A percentile compares a stretch with the other conserved stretches of the same genome.
These are phyloP conservation scores for Timandra comae DNA, from an alignment of 2,888 invertebrate genomes.

Conservation along the genomic window DNA sequence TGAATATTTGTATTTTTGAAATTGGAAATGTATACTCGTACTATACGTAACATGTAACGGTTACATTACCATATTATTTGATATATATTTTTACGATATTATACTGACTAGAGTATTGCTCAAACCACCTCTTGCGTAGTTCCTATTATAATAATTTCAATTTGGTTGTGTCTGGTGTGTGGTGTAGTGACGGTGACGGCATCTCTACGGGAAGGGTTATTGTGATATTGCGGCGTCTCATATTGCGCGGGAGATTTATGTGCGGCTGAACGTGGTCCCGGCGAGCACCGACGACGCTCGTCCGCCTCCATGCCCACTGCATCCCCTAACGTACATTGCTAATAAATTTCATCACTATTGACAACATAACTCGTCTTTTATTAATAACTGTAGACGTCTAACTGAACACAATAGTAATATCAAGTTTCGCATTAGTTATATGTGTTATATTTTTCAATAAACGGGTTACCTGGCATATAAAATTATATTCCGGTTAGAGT, in stretches of 20 bases:
- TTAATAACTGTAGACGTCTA: neutral
- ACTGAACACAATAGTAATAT: too few species aligned
- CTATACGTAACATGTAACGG: too few species aligned
- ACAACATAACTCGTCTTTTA: slow-evolving; percentile 1
- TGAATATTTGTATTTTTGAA: neutral
- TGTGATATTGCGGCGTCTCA: slow-evolving; percentile 64
- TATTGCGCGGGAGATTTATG: slow-evolving; percentile 66
- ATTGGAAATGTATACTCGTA: too few species aligned
- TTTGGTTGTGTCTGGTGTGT: slow-evolving; percentile 31
- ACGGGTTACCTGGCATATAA: too few species aligned
- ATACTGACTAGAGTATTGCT: slow-evolving; percentile 1
- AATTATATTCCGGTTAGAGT: too few species aligned
- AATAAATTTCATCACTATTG: slow-evolving; percentile 2
- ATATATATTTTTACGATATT: neutral
- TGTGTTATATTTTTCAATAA: too few species aligned
- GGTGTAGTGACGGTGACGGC: slow-evolving; percentile 32
- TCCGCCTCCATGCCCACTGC: neutral
- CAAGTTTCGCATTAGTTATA: too few species aligned
- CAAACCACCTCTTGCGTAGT: neutral
- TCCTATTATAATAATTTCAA: slow-evolving; percentile 42
- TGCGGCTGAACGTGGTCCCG: slow-evolving; percentile 32
- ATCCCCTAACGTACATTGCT: neutral
- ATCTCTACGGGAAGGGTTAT: slow-evolving; percentile 52
- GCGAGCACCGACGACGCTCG: slow-evolving; percentile 12
- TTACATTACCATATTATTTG: too few species aligned